A percentile compares a stretch with the other conserved stretches of the same genome.
These are phyloP conservation scores for Aurelia aurita complex sp. Pacific DNA, from an alignment of 30 jellyfish, hydroid and myxozoan species.

Conservation along the genomic window DNA sequence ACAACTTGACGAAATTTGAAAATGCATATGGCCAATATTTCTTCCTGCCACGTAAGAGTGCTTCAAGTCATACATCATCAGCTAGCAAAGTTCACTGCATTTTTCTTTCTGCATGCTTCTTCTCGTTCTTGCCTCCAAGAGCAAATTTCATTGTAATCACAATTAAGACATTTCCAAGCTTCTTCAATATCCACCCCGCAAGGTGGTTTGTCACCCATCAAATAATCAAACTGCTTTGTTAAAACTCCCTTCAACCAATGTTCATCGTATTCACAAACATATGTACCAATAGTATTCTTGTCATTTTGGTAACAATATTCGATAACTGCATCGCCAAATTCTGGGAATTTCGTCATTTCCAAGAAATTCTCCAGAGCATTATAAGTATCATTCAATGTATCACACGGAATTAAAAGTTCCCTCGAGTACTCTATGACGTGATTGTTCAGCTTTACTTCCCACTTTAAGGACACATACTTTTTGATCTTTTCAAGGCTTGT, in stretches of 20 bases:
- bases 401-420: constrained; percentile 22
- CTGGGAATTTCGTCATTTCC: constrained; percentile 10
- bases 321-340: constrained; percentile 24
- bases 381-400: constrained; percentile 7
- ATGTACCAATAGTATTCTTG: background rate
- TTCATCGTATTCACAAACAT: constrained; percentile 24
- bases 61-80: background rate
- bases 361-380: background rate
- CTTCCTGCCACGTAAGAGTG: too few relatives aligned
- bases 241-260: background rate
- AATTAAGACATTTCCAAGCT: constrained; percentile 61
- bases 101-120: constrained; percentile 14
- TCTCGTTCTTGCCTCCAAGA: constrained; percentile 44
- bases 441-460: constrained; percentile 5
- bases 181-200: constrained; percentile 78
- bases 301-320: constrained; percentile 56
- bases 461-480: constrained; percentile 12
- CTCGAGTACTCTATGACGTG: constrained; percentile 1
- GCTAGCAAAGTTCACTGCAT: constrained; percentile 23
- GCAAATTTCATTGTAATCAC: constrained; percentile 64
- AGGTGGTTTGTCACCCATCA: constrained; percentile 38
- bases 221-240: constrained; percentile 7
- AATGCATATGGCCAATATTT: too few relatives aligned
- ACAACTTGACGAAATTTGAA: too few relatives aligned
- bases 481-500: background rate